Conservation (phyloP, 1,140 invertebrate genomes). For the Oryctes rhinoceros region DNA sequence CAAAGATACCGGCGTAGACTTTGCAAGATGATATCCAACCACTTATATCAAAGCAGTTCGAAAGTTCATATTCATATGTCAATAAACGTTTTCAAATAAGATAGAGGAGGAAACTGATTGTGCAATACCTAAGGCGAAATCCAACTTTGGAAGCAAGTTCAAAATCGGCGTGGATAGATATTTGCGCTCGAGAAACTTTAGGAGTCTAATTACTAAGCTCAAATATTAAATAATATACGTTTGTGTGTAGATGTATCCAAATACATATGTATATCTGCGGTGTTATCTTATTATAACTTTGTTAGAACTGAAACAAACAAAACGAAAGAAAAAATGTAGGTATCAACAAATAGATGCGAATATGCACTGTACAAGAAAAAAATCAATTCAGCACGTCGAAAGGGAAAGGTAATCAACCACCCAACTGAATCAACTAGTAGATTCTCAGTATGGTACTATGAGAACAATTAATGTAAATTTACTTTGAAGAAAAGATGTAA, state of each 20-base stretch:
- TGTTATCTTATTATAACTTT: too few species aligned
- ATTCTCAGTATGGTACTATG: too few species aligned
- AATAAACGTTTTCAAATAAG: constrained; percentile 1
- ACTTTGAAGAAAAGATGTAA: too few species aligned
- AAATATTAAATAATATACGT: constrained; percentile 14
- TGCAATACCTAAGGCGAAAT: constrained; percentile 14
- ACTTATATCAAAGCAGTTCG: background rate
- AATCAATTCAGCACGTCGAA: too few species aligned
- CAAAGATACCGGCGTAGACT: background rate
- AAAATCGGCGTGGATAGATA: background rate
- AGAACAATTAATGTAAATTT: too few species aligned
- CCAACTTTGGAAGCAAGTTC: constrained; percentile 13
- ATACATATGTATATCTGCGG: background rate
- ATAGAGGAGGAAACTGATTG: background rate
- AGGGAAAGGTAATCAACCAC: too few species aligned
- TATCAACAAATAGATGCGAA: too few species aligned
- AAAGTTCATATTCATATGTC: constrained; percentile 10
- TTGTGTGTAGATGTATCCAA: background rate
- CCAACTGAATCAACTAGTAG: too few species aligned
- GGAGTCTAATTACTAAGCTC: constrained; percentile 3
- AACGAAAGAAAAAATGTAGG: too few species aligned
- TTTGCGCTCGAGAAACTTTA: background rate
- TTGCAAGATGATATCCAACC: background rate
- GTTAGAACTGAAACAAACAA: too few species aligned
- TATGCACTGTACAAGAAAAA: too few species aligned